phyloP scores from a whole-genome alignment of 2,797 vertebrate genomes.

The Pseudochirops cupreus region DNA sequence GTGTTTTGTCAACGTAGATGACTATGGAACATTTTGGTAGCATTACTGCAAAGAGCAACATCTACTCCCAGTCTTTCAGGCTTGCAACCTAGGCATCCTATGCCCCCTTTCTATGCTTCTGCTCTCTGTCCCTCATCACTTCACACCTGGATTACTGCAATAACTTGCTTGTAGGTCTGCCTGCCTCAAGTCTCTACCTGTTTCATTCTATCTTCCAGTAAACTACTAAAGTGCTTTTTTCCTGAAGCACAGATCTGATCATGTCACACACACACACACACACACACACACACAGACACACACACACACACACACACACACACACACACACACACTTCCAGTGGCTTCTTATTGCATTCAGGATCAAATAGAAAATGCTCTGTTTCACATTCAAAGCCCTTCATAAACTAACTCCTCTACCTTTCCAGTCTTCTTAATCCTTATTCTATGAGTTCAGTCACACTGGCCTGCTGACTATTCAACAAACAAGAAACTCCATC shows the following conservation, averaged over 20 bases:
- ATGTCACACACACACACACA: background rate
- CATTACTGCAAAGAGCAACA: background rate
- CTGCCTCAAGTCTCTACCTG: background rate
- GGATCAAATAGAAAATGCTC: background rate
- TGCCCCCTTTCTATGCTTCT: background rate
- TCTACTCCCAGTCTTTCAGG: background rate
- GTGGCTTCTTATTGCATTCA: background rate
- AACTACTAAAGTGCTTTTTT: background rate
- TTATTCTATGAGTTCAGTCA: background rate
- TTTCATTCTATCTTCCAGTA: background rate
- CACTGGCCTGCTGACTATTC: background rate
- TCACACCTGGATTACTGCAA: background rate
- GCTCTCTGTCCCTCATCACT: rapidly evolving
- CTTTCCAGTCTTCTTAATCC: background rate
- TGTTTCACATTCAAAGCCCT: background rate
- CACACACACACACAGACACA: background rate
- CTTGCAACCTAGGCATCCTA: background rate
- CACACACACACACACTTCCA: background rate
- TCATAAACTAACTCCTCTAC: background rate
- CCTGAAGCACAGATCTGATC: background rate
- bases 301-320: background rate
- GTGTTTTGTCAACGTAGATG: background rate
- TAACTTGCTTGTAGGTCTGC: background rate
- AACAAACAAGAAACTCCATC: background rate
- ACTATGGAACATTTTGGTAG: background rate